These are phyloP conservation scores for Atethmia centrago DNA, from an alignment of 2,888 invertebrate genomes.

Conservation along the genomic window DNA sequence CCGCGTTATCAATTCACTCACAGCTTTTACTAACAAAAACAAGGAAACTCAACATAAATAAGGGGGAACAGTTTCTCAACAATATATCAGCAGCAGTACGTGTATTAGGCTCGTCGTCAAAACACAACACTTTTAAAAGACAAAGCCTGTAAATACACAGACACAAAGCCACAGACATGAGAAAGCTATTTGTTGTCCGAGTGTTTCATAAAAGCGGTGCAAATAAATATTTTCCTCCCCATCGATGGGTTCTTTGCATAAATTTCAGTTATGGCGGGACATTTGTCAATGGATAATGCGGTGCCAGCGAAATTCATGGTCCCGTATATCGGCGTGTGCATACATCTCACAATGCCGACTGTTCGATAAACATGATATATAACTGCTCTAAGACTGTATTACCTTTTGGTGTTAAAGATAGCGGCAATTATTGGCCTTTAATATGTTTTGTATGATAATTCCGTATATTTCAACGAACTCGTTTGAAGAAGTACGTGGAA, in stretches of 20 bases:
- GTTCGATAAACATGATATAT: conserved; percentile 66
- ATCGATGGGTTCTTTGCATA: conserved; percentile 72
- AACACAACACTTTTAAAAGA: conserved; percentile 58
- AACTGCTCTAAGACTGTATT: conserved; percentile 51
- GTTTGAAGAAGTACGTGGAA: conserved; percentile 18
- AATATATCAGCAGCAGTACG: conserved; percentile 39
- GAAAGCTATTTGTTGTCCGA: conserved; percentile 63
- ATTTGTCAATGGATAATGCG: conserved; percentile 77
- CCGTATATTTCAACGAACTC: conserved; percentile 19
- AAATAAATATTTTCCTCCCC: conserved; percentile 71
- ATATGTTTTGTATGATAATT: conserved; percentile 51
- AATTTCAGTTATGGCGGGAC: conserved; percentile 74
- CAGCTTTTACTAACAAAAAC: conserved; percentile 55
- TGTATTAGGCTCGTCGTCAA: conserved; percentile 35
- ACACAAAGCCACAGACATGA: conserved; percentile 48
- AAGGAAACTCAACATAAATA: conserved; percentile 59
- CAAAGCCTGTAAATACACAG: conserved; percentile 43
- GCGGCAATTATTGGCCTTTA: conserved; percentile 49
- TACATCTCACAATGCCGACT: conserved; percentile 64
- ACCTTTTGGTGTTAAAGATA: conserved; percentile 50
- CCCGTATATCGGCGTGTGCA: conserved; percentile 62
- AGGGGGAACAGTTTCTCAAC: conserved; percentile 50
- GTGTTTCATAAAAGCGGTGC: conserved; percentile 64
- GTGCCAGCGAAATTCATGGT: conserved; percentile 68
- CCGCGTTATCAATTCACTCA: conserved; percentile 46